Conservation (phyloP, 2,888 invertebrate genomes). For the Phaedon cochleariae region DNA sequence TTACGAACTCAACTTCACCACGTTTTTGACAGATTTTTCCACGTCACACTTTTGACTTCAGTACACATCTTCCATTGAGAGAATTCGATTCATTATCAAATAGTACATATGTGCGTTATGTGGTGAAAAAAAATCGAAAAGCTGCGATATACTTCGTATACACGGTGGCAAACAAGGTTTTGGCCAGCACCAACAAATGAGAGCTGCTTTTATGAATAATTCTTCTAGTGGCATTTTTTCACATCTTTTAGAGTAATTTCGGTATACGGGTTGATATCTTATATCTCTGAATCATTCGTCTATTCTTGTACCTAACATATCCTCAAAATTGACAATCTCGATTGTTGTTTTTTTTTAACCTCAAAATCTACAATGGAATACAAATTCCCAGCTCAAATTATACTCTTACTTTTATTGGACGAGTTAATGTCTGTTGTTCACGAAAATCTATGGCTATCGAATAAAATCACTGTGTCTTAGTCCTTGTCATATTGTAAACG, state of each 20-base stretch:
- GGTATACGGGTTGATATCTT: background rate
- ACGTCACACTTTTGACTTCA: too few species aligned
- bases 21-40: too few species aligned
- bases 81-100: too few species aligned
- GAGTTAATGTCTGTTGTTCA: slow-evolving; percentile 24
- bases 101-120: too few species aligned
- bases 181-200: too few species aligned
- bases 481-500: slow-evolving; percentile 63
- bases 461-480: slow-evolving; percentile 64
- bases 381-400: background rate
- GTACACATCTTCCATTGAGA: too few species aligned
- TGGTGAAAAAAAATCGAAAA: too few species aligned
- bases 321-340: background rate
- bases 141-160: too few species aligned
- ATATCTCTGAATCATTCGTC: background rate
- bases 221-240: background rate
- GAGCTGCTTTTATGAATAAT: too few species aligned
- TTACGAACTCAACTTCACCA: too few species aligned
- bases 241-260: background rate
- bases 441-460: slow-evolving; percentile 51
- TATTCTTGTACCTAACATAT: background rate
- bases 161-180: too few species aligned
- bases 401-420: background rate
- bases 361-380: background rate
- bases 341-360: background rate